Evolutionary conservation across 1,140 invertebrate species (phyloP).

Genomic region (Heliconius nattereri): DNA sequence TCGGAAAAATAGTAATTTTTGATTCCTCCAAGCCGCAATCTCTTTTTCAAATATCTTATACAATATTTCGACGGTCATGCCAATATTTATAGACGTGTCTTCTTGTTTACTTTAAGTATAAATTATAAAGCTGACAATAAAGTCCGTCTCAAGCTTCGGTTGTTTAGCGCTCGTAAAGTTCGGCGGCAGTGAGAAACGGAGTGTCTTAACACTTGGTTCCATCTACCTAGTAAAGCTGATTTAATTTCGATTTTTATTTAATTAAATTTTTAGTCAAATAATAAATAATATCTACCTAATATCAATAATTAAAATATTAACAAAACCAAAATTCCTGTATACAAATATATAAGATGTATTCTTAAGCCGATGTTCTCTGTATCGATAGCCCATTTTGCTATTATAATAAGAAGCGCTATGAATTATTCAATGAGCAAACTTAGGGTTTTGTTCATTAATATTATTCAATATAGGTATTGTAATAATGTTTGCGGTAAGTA

Average conservation of each 20-base stretch:
- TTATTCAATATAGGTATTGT: constrained; percentile 9
- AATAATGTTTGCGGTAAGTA: constrained; percentile 1
- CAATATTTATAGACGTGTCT: not conserved
- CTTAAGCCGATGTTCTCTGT: not conserved
- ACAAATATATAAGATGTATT: not conserved
- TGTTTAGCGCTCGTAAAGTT: too few relatives aligned
- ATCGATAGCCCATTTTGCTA: constrained; percentile 28
- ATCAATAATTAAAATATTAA: not conserved
- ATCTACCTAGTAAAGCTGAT: too few relatives aligned
- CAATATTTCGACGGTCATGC: not conserved
- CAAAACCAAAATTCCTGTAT: not conserved
- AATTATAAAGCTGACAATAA: not conserved
- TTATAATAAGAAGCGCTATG: constrained; percentile 1
- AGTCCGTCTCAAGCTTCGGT: not conserved
- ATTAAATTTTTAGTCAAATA: too few relatives aligned
- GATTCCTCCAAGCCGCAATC: too few relatives aligned
- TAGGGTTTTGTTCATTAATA: constrained; percentile 8
- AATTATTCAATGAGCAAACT: constrained; percentile 9
- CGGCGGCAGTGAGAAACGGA: too few relatives aligned
- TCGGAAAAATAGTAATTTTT: too few relatives aligned
- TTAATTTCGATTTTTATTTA: too few relatives aligned
- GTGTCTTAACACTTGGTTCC: too few relatives aligned
- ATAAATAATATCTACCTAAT: too few relatives aligned
- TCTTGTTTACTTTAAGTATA: not conserved
- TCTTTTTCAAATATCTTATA: too few relatives aligned